phyloP scores from a whole-genome alignment of 2,113 vertebrate genomes.

The Ammodytes dubius region DNA sequence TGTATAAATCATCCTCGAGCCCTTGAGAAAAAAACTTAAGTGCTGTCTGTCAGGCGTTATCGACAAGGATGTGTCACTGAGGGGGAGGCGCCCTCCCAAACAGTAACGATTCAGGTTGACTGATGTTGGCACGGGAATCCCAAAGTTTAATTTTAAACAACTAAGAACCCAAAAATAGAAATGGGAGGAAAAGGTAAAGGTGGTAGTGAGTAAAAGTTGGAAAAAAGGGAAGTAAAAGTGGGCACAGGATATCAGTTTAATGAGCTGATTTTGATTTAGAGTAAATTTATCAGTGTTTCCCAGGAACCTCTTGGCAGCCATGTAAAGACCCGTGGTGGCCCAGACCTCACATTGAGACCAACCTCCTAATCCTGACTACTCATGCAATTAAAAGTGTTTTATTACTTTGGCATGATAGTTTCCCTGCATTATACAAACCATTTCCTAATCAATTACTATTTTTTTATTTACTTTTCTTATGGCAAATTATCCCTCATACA shows the following conservation, averaged over 20 bases:
- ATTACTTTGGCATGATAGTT: neutral
- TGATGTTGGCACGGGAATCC: neutral
- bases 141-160: neutral
- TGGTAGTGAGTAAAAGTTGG: too few relatives aligned
- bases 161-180: constrained; percentile 3
- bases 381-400: neutral
- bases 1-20: constrained; percentile 15
- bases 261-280: too few relatives aligned
- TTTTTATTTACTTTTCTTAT: neutral
- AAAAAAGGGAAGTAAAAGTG: too few relatives aligned
- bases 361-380: neutral
- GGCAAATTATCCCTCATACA: neutral
- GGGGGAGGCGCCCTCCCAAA: neutral
- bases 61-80: constrained; percentile 8
- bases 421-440: neutral
- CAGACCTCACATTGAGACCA: neutral
- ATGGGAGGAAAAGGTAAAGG: neutral
- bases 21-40: constrained; percentile 4
- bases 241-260: too few relatives aligned
- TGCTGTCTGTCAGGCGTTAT: constrained; percentile 1
- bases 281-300: neutral
- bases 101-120: constrained; percentile 13
- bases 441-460: neutral
- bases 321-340: neutral
- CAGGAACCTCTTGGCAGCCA: neutral